A percentile compares a stretch with the other conserved stretches of the same genome.
Evolutionary conservation across 2,888 invertebrate species (phyloP).

Genomic region (Oscheius sp.): DNA sequence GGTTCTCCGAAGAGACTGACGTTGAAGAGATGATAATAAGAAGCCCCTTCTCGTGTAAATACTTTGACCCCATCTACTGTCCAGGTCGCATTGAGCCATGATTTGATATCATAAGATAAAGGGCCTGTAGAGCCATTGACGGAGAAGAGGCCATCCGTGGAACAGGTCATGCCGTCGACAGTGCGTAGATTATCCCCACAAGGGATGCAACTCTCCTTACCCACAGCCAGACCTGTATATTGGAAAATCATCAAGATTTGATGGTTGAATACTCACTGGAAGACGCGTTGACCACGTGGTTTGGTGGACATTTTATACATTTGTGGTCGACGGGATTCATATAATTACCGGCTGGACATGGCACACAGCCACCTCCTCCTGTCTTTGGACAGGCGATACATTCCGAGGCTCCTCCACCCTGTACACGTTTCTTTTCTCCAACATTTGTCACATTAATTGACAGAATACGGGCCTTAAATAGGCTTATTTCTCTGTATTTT

Average conservation of each 20-base stretch:
- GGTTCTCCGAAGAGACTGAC: slow-evolving; percentile 61
- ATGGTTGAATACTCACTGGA: neutral
- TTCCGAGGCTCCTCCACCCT: slow-evolving; percentile 76
- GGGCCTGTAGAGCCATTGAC: slow-evolving; percentile 22
- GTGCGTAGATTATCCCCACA: slow-evolving; percentile 64
- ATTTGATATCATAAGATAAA: slow-evolving; percentile 62
- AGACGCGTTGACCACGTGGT: slow-evolving; percentile 16
- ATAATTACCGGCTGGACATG: slow-evolving; percentile 77
- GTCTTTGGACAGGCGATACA: slow-evolving; percentile 74
- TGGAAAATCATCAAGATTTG: neutral
- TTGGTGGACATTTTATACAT: slow-evolving; percentile 26
- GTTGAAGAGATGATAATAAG: slow-evolving; percentile 70
- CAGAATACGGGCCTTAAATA: slow-evolving; percentile 75
- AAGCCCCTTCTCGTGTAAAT: slow-evolving; percentile 71
- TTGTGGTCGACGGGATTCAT: slow-evolving; percentile 71
- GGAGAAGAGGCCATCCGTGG: slow-evolving; percentile 20
- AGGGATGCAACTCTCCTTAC: slow-evolving; percentile 34
- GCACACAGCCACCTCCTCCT: slow-evolving; percentile 74
- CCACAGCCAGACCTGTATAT: neutral
- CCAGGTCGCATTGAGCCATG: slow-evolving; percentile 63
- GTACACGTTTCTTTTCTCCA: slow-evolving; percentile 36
- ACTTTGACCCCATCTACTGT: slow-evolving; percentile 74
- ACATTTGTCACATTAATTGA: slow-evolving; percentile 78
- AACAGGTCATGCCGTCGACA: slow-evolving; percentile 68
- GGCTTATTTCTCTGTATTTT: neutral